Evolutionary conservation across 2,888 invertebrate genomes (phyloP), one percentile per base, ranked within the genome.

Genomic region (Eledona agricola): DNA sequence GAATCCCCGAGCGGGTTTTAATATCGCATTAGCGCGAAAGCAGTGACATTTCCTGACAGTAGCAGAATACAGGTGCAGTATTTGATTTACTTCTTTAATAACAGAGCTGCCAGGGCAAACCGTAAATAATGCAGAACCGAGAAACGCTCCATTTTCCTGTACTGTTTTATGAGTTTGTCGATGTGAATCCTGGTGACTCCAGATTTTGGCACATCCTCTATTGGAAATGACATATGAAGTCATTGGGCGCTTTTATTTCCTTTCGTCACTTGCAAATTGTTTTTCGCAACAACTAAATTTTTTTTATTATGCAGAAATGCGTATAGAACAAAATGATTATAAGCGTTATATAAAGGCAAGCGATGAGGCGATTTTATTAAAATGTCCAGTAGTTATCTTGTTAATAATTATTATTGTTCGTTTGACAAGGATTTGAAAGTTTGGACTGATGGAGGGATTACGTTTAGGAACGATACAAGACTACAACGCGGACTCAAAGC

Each of bases 31-130:
- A 16, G 7, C 28, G 26, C 23, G 26, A 38, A 23, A 7, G 7
- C 5, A n/a, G 17, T 40, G 40, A 40, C 40, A 40, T 26, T 17
- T 9, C 13, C 31, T 43, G 43, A 43, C 23, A 43, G 43, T 43
- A 32, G 32, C 31, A n/a, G 31, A 51, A 43, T 42, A 26, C 35
- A 34, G 51, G 29, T 51, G 42, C 50, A 50, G 19, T 38, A 12
- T 51, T 51, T 51, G 51, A 51, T 51, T 51, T 51, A 51, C 45
- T 45, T 38, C 38, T 51, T 51, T 51, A 51, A 51, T 51, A 51
- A 51, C 47, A 47, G 28, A 20, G 28, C 37, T 37, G 47, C 37
- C 37, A 37, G 29, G 47, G 12, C 37, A 47, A 31, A 19, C 37
- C 38, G 47, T 47, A 47, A 47, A 47, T 47, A 47, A 37, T 47